A percentile compares a stretch with the other conserved stretches of the same genome.
Evolutionary conservation across 2,888 invertebrate species (phyloP).

Genomic region (Drosophila lutescens): DNA sequence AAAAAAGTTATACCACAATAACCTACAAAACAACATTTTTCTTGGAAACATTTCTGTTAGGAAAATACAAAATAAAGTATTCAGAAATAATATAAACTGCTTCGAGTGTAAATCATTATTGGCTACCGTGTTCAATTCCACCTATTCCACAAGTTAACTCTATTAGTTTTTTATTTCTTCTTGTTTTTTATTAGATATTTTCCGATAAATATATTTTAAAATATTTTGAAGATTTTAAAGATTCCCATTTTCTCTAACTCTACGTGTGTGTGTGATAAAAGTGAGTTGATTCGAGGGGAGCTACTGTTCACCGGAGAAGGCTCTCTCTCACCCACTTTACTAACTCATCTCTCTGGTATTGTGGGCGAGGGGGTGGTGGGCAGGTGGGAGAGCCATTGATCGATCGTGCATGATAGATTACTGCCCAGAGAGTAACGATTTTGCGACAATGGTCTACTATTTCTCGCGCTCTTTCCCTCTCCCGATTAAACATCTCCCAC

Average conservation of each 20-base stretch:
- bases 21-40: too few species aligned
- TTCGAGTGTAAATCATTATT: too few species aligned
- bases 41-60: too few species aligned
- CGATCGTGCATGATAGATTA: constrained; percentile 50
- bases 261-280: constrained; percentile 48
- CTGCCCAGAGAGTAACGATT: constrained; percentile 28
- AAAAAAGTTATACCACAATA: too few species aligned
- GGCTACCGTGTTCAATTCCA: too few species aligned
- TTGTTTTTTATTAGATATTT: not conserved
- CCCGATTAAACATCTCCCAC: not conserved
- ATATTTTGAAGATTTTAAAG: not conserved
- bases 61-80: too few species aligned
- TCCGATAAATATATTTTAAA: not conserved
- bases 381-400: constrained; percentile 24
- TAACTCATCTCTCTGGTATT: constrained; percentile 19
- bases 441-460: constrained; percentile 16
- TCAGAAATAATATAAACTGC: too few species aligned
- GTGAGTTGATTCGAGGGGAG: constrained; percentile 30
- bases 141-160: too few species aligned
- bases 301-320: constrained; percentile 16
- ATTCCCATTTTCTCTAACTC: not conserved
- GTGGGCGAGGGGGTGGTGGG: constrained; percentile 13
- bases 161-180: too few species aligned
- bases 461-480: constrained; percentile 12
- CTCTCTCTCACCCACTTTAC: constrained; percentile 19